These are phyloP conservation scores for Chrysogorgia sp. DNA, from an alignment of 92 coral and sea anemone species.

Conservation along the genomic window DNA sequence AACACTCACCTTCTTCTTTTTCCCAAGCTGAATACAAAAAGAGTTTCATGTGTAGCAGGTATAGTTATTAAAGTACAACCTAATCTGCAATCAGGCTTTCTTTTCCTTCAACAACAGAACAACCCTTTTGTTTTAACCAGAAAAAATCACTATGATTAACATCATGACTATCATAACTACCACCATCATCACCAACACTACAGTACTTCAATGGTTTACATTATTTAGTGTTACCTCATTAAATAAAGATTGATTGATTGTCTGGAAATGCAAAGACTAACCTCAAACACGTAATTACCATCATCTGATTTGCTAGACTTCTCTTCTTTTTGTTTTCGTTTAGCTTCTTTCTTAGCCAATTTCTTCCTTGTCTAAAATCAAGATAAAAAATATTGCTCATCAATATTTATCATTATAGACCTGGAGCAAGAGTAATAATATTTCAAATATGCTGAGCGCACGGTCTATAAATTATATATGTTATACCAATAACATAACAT, in stretches of 20 bases:
- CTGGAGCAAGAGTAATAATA: background rate
- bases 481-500: too few species aligned
- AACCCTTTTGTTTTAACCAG: too few species aligned
- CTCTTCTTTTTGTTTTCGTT: conserved; percentile 29
- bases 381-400: background rate
- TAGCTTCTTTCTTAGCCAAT: conserved; percentile 45
- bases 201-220: too few species aligned
- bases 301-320: conserved; percentile 63
- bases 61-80: background rate
- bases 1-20: conserved; percentile 73
- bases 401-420: background rate
- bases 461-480: background rate
- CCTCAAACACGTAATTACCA: conserved; percentile 63
- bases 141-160: too few species aligned
- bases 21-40: conserved; percentile 55
- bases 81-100: background rate
- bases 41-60: background rate
- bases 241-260: too few species aligned
- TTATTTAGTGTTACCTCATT: too few species aligned
- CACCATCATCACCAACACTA: too few species aligned
- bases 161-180: too few species aligned
- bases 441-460: background rate
- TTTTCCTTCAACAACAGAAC: too few species aligned
- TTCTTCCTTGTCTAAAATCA: conserved; percentile 56
- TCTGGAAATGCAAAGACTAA: conserved; percentile 43